Conservation (phyloP, 2,113 vertebrate genomes). For the Lucifuga dentata region DNA sequence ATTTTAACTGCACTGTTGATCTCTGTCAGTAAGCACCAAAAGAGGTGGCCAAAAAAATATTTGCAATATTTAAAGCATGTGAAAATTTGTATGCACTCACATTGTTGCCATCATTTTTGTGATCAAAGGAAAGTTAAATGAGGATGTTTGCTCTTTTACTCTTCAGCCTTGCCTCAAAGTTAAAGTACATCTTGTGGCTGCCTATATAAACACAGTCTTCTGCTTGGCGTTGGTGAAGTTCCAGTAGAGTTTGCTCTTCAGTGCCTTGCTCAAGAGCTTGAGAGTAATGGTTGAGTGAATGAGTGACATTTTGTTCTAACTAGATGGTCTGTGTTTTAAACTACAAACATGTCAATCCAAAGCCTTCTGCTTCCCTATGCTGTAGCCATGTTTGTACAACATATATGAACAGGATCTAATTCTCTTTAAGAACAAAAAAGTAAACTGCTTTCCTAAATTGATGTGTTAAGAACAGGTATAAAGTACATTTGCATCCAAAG, state of each 20-base stretch:
- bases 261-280: background rate
- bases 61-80: background rate
- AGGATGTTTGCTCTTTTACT: background rate
- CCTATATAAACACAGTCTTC: too few species aligned
- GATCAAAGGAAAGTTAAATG: background rate
- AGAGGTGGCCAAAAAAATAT: too few species aligned
- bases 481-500: background rate
- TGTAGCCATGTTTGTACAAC: background rate
- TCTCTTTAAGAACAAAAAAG: too few species aligned
- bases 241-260: too few species aligned
- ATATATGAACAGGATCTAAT: constrained; percentile 6
- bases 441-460: background rate
- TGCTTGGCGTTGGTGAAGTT: too few species aligned
- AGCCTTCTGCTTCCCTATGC: background rate
- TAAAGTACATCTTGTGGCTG: background rate
- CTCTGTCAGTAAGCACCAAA: too few species aligned
- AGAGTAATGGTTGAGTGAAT: too few species aligned
- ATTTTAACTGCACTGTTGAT: too few species aligned
- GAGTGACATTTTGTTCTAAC: too few species aligned
- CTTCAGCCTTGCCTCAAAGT: background rate
- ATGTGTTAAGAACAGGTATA: too few species aligned
- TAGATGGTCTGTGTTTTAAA: background rate
- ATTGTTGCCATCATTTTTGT: too few species aligned
- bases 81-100: background rate
- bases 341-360: background rate